phyloP scores from a whole-genome alignment of 2,113 vertebrate species.

The Gymnobelideus leadbeateri region DNA sequence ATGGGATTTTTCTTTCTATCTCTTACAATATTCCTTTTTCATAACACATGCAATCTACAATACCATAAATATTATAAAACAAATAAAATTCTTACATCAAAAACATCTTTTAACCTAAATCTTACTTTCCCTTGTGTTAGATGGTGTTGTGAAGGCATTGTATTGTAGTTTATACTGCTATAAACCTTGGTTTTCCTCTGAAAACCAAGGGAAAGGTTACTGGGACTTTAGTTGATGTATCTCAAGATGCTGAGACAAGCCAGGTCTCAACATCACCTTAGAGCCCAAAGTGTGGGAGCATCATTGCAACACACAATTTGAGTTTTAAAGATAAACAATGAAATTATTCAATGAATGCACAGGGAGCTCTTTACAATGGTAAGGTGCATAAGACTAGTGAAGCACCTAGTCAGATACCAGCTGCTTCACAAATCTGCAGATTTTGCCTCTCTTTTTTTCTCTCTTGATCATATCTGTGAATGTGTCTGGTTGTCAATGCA shows the following conservation, averaged over 20 bases:
- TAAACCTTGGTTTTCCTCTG: neutral
- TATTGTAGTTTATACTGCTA: neutral
- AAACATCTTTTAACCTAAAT: neutral
- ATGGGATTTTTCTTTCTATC: too few relatives aligned
- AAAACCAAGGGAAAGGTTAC: neutral
- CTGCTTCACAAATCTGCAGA: neutral
- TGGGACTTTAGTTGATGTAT: neutral
- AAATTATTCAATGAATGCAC: neutral
- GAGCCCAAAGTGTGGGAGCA: neutral
- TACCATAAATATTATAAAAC: neutral
- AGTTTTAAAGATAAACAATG: neutral
- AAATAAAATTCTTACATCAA: neutral
- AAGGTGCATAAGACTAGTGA: neutral
- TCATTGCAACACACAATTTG: neutral
- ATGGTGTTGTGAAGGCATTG: neutral
- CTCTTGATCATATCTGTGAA: neutral
- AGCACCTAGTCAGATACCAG: neutral
- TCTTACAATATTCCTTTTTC: neutral
- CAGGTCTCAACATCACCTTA: neutral
- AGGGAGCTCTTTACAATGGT: neutral
- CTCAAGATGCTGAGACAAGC: neutral
- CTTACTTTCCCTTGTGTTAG: neutral
- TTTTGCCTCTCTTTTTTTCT: neutral
- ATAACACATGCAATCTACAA: neutral
- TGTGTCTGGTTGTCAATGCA: neutral